These are phyloP conservation scores for Strigamia crassipes DNA, from an alignment of 2,888 invertebrate species.

Conservation along the genomic window DNA sequence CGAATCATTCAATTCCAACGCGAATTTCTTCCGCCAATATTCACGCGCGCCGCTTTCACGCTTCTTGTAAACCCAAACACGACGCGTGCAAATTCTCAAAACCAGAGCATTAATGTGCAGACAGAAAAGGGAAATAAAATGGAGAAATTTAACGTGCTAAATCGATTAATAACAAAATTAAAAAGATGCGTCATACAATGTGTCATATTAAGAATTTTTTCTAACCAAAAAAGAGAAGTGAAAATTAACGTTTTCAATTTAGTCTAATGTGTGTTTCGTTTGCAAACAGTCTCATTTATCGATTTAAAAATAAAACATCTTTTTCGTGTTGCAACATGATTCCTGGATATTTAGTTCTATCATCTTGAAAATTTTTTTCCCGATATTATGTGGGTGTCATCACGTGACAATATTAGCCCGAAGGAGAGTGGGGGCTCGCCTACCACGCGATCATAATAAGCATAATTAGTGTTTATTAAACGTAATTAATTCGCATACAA, in stretches of 20 bases:
- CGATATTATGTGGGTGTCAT: conserved; percentile 6
- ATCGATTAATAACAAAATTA: too few species aligned
- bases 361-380: neutral
- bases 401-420: conserved; percentile 31
- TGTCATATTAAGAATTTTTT: too few species aligned
- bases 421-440: conserved; percentile 26
- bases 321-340: neutral
- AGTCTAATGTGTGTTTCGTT: too few species aligned
- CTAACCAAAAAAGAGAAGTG: too few species aligned
- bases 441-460: conserved; percentile 37
- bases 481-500: conserved; percentile 37
- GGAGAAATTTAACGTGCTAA: neutral
- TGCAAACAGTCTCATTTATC: neutral
- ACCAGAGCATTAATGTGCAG: conserved; percentile 18
- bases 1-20: conserved; percentile 34
- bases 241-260: too few species aligned
- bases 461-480: conserved; percentile 34
- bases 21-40: conserved; percentile 37
- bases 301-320: neutral
- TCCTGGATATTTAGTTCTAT: neutral
- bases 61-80: conserved; percentile 6
- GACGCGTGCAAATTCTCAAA: conserved; percentile 31
- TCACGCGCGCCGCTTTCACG: conserved; percentile 34
- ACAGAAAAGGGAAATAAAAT: neutral
- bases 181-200: too few species aligned